phyloP scores from a whole-genome alignment of 2,888 invertebrate species.

The Polyommatus iphigenia region DNA sequence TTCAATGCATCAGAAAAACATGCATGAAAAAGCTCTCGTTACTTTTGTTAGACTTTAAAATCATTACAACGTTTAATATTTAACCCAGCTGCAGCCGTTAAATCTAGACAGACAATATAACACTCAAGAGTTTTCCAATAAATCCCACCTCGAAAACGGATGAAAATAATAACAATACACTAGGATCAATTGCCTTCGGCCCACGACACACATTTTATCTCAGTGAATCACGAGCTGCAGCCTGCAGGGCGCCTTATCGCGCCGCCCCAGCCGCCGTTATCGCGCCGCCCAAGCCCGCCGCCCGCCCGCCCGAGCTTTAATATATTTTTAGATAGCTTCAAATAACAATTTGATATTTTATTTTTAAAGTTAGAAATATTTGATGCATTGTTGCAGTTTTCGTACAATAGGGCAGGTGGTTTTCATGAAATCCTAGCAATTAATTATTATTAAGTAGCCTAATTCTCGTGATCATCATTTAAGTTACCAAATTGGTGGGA shows the following conservation, averaged over 20 bases:
- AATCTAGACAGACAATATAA: conserved; percentile 29
- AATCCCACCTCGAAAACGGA: conserved; percentile 30
- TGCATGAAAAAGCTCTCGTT: too few relatives aligned
- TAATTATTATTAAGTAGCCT: neutral
- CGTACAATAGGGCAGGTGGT: neutral
- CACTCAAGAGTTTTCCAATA: conserved; percentile 9
- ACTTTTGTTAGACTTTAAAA: neutral
- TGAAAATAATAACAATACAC: conserved; percentile 38
- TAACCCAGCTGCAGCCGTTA: neutral
- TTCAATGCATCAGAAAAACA: too few relatives aligned
- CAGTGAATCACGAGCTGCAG: conserved; percentile 45
- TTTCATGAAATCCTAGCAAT: neutral
- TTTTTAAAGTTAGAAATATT: conserved; percentile 23
- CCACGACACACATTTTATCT: conserved; percentile 51
- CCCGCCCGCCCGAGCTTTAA: conserved; percentile 33
- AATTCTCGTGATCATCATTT: neutral
- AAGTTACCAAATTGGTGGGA: neutral
- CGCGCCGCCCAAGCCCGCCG: conserved; percentile 34
- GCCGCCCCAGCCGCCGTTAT: conserved; percentile 45
- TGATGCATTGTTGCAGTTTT: conserved; percentile 10
- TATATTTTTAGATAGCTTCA: conserved; percentile 35
- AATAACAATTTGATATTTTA: conserved; percentile 32
- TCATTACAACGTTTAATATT: neutral
- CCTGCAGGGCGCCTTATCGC: conserved; percentile 48
- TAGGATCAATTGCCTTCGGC: conserved; percentile 39